Percentiles rank a stretch among this genome's conserved stretches.
These are phyloP conservation scores for Carcina quercana DNA, from an alignment of 2,888 invertebrate species.

Conservation along the genomic window DNA sequence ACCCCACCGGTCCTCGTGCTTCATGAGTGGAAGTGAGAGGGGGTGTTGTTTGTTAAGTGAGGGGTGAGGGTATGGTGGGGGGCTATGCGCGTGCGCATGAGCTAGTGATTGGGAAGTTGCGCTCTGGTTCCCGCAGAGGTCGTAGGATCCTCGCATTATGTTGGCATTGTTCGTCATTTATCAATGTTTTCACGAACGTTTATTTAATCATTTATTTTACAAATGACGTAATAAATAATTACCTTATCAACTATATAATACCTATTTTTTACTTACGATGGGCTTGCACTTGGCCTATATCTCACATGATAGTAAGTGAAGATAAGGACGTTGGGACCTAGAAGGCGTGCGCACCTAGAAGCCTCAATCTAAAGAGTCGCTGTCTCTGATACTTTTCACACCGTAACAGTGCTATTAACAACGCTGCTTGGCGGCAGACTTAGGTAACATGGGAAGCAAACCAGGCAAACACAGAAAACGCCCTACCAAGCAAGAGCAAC, in stretches of 20 bases:
- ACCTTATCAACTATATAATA: too few relatives aligned
- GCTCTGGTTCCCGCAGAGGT: conserved; percentile 46
- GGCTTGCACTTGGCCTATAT: too few relatives aligned
- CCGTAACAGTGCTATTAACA: too few relatives aligned
- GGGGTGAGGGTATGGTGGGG: conserved; percentile 23
- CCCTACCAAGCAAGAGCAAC: neutral
- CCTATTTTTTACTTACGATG: too few relatives aligned
- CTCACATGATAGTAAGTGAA: too few relatives aligned
- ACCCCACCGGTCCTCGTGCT: conserved; percentile 9
- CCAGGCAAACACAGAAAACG: neutral
- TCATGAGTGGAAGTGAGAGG: conserved; percentile 1
- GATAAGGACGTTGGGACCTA: too few relatives aligned
- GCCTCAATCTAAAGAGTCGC: too few relatives aligned
- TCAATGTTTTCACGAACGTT: too few relatives aligned
- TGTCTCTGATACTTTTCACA: too few relatives aligned
- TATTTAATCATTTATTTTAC: conserved; percentile 8
- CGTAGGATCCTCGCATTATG: conserved; percentile 42
- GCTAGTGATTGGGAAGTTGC: conserved; percentile 27
- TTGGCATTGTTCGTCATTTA: conserved; percentile 10
- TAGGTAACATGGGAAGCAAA: neutral
- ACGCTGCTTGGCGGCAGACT: too few relatives aligned
- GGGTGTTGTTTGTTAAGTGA: conserved; percentile 10
- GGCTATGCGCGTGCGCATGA: conserved; percentile 20
- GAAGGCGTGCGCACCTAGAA: too few relatives aligned
- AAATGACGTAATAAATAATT: too few relatives aligned